These are phyloP conservation scores for Pristionchus fissidentatus DNA, from an alignment of 2,888 invertebrate genomes.

Conservation along the genomic window DNA sequence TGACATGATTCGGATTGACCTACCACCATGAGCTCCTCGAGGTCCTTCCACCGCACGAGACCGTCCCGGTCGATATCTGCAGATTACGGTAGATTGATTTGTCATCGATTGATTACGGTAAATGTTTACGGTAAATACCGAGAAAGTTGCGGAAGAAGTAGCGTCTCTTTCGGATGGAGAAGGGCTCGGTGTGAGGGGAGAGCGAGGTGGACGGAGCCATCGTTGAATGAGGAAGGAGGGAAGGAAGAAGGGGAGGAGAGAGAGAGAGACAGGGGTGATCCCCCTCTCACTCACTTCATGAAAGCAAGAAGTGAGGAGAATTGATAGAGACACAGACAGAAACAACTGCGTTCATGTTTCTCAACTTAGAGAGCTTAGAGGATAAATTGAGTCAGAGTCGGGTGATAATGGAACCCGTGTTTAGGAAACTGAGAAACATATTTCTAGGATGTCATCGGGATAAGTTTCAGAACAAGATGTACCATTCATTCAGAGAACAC, in stretches of 20 bases:
- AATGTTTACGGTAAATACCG: neutral
- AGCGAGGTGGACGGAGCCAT: constrained; percentile 37
- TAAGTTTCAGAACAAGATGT: too few relatives aligned
- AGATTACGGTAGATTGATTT: neutral
- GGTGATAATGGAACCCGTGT: too few relatives aligned
- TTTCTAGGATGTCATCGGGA: too few relatives aligned
- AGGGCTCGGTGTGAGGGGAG: neutral
- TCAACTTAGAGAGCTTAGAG: too few relatives aligned
- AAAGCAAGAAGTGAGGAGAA: neutral
- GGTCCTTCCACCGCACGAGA: constrained; percentile 34
- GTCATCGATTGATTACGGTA: neutral
- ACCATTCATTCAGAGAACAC: too few relatives aligned
- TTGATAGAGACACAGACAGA: neutral
- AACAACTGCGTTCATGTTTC: constrained; percentile 7
- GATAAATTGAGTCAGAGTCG: too few relatives aligned
- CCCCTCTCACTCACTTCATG: constrained; percentile 6
- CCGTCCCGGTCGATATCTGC: constrained; percentile 40
- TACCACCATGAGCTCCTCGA: constrained; percentile 23
- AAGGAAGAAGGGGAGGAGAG: neutral
- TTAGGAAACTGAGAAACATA: too few relatives aligned
- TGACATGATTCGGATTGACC: too few relatives aligned
- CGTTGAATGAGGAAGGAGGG: neutral
- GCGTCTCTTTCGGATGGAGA: neutral
- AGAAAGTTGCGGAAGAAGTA: constrained; percentile 42
- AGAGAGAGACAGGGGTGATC: neutral